Conservation (phyloP, 2,797 vertebrate species). For the Hippocampus kuda region DNA sequence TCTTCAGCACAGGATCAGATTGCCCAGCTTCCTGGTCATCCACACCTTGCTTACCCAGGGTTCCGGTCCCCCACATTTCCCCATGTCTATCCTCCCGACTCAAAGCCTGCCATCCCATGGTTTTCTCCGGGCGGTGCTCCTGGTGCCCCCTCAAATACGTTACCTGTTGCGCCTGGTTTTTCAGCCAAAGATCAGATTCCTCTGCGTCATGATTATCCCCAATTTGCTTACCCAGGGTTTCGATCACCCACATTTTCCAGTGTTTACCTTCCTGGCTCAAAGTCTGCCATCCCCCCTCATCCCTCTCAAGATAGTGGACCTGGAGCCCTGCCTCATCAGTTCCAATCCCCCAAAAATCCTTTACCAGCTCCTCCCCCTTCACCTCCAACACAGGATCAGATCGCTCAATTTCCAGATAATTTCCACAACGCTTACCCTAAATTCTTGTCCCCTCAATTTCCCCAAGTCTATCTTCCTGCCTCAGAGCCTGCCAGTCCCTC, state of each 20-base stretch:
- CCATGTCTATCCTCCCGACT: constrained; percentile 17
- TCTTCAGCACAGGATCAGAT: not conserved
- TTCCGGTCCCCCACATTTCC: not conserved
- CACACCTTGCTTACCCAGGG: not conserved
- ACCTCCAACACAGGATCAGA: not conserved
- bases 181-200: not conserved
- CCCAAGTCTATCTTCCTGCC: not conserved
- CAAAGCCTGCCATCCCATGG: constrained; percentile 10
- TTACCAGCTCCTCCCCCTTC: not conserved
- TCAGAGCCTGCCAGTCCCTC: not conserved
- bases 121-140: constrained; percentile 16
- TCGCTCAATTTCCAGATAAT: not conserved
- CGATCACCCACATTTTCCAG: not conserved
- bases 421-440: not conserved
- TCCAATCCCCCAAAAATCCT: not conserved
- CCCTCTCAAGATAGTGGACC: not conserved
- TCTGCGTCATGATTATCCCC: not conserved
- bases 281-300: not conserved
- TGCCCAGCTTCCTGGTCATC: not conserved
- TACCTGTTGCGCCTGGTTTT: not conserved
- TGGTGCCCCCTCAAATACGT: not conserved
- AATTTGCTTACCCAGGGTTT: not conserved
- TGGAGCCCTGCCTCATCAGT: not conserved
- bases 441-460: not conserved
- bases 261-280: not conserved